Base-by-base conservation (phyloP, 2,113 vertebrate species). In the Vulpes vulpes region DNA sequence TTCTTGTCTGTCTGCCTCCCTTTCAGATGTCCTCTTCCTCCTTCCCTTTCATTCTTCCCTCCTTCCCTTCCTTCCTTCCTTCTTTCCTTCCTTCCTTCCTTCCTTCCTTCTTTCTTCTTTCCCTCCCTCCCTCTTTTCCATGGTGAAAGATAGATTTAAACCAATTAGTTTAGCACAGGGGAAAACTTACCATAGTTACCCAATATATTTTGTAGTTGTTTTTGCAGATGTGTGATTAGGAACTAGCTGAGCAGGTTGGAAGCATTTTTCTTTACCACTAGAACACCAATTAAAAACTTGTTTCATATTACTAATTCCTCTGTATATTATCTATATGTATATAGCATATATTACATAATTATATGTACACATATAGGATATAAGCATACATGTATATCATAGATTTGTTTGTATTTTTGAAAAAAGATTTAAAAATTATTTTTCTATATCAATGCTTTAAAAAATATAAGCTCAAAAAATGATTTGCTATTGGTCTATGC, bases 401-500 rank as follows among this genome's bases (percentile, higher is more conserved):
- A 90, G 84, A 57, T 49, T 93, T 90, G 10, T 14, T 82, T 60
- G 10, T 83, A 73, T 76, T 83, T 95, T 43, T 0, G 12, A 55
- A 60, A 93, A 65, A 25, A 10, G 20, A 32, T 43, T 55, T 93
- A 73, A 71, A 73, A 80, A 51, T 30, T 53, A 51, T 64, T 83
- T 97, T 92, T 62, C 7, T 27, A n/a, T 57, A 27, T 85, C 4
- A 59, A 69, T 89, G 86, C 49, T 78, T 97, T 32, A 14, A 78
- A 84, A 93, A 80, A 93, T 84, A 43, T 38, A 79, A 96, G 4
- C 35, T 94, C 64, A 94, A 49, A 92, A 23, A 94, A 3, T 60
- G 25, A 90, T 27, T 94, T 55, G 30, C 32, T 95, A 73, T 35
- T 97, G 25, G 20, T 78, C 49, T 85, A n/a, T 64, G 32, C 2